Base-by-base conservation (phyloP, 2,797 vertebrate species). In the Manis pentadactyla region DNA sequence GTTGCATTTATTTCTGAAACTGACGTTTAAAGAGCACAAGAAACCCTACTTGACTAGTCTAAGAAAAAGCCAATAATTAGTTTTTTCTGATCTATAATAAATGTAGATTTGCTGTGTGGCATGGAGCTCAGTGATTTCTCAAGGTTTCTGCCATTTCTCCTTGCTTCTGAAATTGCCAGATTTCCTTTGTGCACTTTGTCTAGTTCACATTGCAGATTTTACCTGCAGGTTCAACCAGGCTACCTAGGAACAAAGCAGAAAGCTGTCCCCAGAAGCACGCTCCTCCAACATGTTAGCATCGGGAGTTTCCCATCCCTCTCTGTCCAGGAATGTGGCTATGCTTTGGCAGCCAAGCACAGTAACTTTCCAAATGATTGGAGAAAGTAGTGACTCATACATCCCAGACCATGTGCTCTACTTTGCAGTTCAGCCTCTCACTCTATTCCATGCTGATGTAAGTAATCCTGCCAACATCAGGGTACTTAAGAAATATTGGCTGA, bases 1-100 rank as follows among this genome's bases (percentile, higher is more conserved):
- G 61, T 63, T 75, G 27, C 31, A 51, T 74, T 93, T 95, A 73
- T 59, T 95, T 96, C 91, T 93, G 21, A 94, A 93, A 59, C 71
- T 77, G 66, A 78, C 68, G 95, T 95, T 96, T 83, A 61, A 90
- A 90, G 71, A 92, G 73, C 51, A 95, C 27, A 93, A 49, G 34
- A 71, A 10, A 74, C 66, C 75, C 31, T 75, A 49, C 64, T 73
- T 85, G 49, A 91, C 64, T 68, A 85, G 19, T 78, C 94, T 88
- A 83, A 89, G 57, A 51, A 78, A 77, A 95, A 64, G 21, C 64
- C 77, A 85, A 0, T 75, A 82, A 49, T 49, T 51, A 74, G 5
- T 39, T 42, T 92, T 93, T 95, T 78, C 57, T 94, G 75, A 21
- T 85, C 57, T 59, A 9, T 88, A 31, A 51, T 75, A 66, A 90